Evolutionary conservation across 2,888 invertebrate genomes (phyloP).

Genomic region (Lithophane semibrunnea): DNA sequence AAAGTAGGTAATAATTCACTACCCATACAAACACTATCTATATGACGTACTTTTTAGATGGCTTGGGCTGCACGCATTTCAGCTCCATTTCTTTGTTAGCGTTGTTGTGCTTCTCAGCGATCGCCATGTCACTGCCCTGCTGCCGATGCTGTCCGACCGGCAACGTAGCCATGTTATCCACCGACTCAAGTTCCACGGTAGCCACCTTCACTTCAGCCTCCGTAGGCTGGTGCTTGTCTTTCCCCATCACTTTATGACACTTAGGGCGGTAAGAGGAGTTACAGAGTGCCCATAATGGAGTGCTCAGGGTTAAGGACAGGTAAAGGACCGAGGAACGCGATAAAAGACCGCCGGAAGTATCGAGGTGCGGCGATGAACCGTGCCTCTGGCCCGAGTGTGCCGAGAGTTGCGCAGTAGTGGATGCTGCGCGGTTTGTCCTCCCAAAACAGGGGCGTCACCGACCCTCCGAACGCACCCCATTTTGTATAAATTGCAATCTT

Average conservation of each 20-base stretch:
- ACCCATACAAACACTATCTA: slow-evolving; percentile 17
- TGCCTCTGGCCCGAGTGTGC: slow-evolving; percentile 79
- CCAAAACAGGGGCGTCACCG: slow-evolving; percentile 84
- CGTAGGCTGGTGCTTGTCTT: slow-evolving; percentile 87
- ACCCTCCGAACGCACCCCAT: slow-evolving; percentile 81
- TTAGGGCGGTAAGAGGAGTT: slow-evolving; percentile 68
- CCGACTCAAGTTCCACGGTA: slow-evolving; percentile 96
- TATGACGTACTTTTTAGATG: slow-evolving; percentile 94
- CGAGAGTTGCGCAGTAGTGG: slow-evolving; percentile 88
- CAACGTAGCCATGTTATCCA: slow-evolving; percentile 97
- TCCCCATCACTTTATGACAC: slow-evolving; percentile 83
- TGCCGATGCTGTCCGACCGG: slow-evolving; percentile 95
- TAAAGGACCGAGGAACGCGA: slow-evolving; percentile 76
- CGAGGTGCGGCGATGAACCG: slow-evolving; percentile 82
- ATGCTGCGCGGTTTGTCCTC: slow-evolving; percentile 84
- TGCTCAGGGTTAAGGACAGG: slow-evolving; percentile 79
- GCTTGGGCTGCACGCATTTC: slow-evolving; percentile 95
- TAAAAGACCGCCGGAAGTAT: slow-evolving; percentile 82
- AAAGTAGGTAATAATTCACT: neutral
- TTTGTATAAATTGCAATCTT: slow-evolving; percentile 81
- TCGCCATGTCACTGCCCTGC: slow-evolving; percentile 92
- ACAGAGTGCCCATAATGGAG: slow-evolving; percentile 74
- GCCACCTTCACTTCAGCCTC: slow-evolving; percentile 96
- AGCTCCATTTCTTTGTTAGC: slow-evolving; percentile 97
- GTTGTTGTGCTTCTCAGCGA: slow-evolving; percentile 95